phyloP scores from a whole-genome alignment of 1,140 invertebrate species.

The Lanistes nyassanus region DNA sequence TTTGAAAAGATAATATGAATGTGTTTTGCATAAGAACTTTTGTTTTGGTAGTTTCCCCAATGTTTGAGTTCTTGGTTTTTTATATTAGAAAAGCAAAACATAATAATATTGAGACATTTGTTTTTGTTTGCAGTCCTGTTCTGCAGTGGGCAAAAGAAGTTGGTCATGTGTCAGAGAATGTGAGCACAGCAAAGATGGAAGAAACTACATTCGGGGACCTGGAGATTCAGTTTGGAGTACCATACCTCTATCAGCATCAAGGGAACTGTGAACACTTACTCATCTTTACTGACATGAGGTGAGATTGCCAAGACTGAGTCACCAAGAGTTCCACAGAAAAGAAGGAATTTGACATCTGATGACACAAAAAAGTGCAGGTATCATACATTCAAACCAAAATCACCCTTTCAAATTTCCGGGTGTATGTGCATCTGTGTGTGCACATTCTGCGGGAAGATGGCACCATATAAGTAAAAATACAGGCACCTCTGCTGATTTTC shows the following conservation, averaged over 20 bases:
- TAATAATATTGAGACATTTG: not conserved
- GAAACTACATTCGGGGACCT: slow-evolving; percentile 74
- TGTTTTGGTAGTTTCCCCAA: not conserved
- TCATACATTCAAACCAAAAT: not conserved
- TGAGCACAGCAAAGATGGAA: slow-evolving; percentile 74
- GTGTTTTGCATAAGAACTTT: not conserved
- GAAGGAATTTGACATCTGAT: not conserved
- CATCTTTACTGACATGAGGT: slow-evolving; percentile 78
- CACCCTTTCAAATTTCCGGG: no score
- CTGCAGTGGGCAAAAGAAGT: slow-evolving; percentile 73
- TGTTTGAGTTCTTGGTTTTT: no score
- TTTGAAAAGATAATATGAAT: no score
- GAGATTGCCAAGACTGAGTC: not conserved
- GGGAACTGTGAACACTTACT: slow-evolving; percentile 91
- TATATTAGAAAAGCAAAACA: no score
- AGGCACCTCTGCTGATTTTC: no score
- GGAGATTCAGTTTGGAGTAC: slow-evolving; percentile 76
- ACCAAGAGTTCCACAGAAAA: not conserved
- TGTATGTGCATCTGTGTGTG: no score
- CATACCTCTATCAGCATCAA: slow-evolving; percentile 77
- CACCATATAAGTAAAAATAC: no score
- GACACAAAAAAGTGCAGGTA: not conserved
- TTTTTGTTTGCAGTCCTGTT: slow-evolving; percentile 66
- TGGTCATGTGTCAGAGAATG: slow-evolving; percentile 68
- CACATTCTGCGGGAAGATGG: no score